Percentiles rank a stretch among this genome's conserved stretches.
phyloP scores from a whole-genome alignment of 2,797 vertebrate species.

The Sparidentex hasta region DNA sequence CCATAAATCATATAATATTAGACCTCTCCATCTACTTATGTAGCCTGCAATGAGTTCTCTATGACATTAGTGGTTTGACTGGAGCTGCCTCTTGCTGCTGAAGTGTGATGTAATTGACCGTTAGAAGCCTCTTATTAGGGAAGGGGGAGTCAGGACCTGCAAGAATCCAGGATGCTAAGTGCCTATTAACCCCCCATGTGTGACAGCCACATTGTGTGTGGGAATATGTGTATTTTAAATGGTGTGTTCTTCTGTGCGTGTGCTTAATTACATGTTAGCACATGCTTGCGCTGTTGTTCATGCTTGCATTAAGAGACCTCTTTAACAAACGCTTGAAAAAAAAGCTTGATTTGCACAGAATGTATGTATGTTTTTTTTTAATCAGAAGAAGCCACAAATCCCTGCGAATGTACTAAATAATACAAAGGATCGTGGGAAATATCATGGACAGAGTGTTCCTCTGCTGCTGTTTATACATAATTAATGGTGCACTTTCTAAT shows the following conservation, averaged over 20 bases:
- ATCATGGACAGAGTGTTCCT: background rate
- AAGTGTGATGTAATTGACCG: constrained; percentile 68
- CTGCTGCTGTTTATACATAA: constrained; percentile 40
- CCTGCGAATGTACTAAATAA: background rate
- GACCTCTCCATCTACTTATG: background rate
- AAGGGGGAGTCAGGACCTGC: constrained; percentile 57
- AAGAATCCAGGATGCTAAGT: constrained; percentile 66
- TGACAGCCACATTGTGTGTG: constrained; percentile 39
- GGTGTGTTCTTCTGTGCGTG: background rate
- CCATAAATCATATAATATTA: constrained; percentile 28
- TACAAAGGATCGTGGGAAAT: background rate
- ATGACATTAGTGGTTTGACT: constrained; percentile 51
- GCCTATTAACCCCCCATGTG: constrained; percentile 64
- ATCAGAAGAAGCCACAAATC: background rate
- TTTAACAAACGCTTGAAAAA: constrained; percentile 1
- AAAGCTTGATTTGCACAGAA: constrained; percentile 3
- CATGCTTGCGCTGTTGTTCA: constrained; percentile 9
- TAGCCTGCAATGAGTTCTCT: constrained; percentile 31
- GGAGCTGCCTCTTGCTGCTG: constrained; percentile 40
- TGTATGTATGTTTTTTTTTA: no score
- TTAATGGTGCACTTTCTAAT: constrained; percentile 27
- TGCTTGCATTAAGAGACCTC: constrained; percentile 4
- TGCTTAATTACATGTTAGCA: constrained; percentile 27
- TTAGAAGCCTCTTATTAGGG: constrained; percentile 71
- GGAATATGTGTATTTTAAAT: constrained; percentile 4